A percentile compares a stretch with the other conserved stretches of the same genome.
Conservation (phyloP, 2,113 vertebrate species). For the Hippoglossus stenolepis region DNA sequence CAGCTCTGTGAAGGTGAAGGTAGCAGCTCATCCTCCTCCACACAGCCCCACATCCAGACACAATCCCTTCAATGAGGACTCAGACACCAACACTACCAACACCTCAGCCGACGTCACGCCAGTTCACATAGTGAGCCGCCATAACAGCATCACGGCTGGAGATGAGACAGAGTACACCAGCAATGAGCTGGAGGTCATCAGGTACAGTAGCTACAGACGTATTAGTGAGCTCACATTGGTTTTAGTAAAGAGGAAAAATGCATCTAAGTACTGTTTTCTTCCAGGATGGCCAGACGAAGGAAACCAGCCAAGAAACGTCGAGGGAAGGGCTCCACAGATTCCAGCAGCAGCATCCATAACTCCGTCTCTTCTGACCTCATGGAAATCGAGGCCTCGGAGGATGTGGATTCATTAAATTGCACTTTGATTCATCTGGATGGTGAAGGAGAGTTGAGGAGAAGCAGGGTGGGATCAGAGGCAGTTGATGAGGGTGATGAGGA, state of each 20-base stretch:
- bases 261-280: constrained; percentile 7
- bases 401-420: constrained; percentile 49
- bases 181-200: constrained; percentile 93
- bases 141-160: constrained; percentile 56
- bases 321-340: constrained; percentile 76
- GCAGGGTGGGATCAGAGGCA: constrained; percentile 50
- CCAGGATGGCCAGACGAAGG: constrained; percentile 91
- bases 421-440: constrained; percentile 48
- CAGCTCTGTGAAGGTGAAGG: constrained; percentile 46
- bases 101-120: constrained; percentile 90
- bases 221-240: neutral
- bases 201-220: constrained; percentile 75
- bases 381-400: constrained; percentile 55
- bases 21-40: neutral
- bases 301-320: constrained; percentile 87
- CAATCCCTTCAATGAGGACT: constrained; percentile 93
- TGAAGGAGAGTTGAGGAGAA: constrained; percentile 55
- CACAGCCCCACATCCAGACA: constrained; percentile 89
- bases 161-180: constrained; percentile 77
- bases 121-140: constrained; percentile 80
- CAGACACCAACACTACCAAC: constrained; percentile 81
- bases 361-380: constrained; percentile 73
- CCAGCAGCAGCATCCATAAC: constrained; percentile 80
- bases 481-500: constrained; percentile 48
- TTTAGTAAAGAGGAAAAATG: neutral